Evolutionary conservation across 1,140 invertebrate genomes (phyloP).

Genomic region (Mya arenaria): DNA sequence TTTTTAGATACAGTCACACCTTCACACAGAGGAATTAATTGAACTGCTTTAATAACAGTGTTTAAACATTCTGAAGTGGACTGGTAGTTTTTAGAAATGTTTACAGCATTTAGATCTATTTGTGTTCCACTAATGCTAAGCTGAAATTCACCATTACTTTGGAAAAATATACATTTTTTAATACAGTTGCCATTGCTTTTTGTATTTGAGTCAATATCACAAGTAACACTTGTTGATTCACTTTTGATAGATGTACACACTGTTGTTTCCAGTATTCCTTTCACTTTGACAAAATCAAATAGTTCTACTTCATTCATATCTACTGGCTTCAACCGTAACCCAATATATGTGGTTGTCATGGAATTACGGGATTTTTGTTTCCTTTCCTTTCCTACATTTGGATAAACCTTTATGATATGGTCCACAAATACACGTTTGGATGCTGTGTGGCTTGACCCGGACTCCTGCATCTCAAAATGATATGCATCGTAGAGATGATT

Average conservation of each 20-base stretch:
- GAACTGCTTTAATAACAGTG: background rate
- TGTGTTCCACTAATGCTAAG: background rate
- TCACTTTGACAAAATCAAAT: background rate
- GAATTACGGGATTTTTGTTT: background rate
- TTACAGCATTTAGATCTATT: background rate
- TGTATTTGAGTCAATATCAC: background rate
- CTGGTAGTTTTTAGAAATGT: background rate
- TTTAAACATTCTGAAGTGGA: background rate
- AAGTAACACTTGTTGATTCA: background rate
- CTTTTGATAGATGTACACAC: background rate
- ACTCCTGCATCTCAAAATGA: no score
- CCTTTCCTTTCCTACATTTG: background rate
- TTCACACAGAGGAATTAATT: conserved; percentile 1
- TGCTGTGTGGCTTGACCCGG: no score
- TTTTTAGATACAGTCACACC: conserved; percentile 7
- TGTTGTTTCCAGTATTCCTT: background rate
- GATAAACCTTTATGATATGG: background rate
- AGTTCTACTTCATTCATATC: background rate
- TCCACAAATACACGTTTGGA: background rate
- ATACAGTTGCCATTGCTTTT: conserved; percentile 8
- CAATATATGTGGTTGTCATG: background rate
- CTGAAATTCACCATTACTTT: background rate
- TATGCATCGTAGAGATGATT: no score
- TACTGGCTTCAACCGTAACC: background rate
- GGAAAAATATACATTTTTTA: background rate